A percentile compares a stretch with the other conserved stretches of the same genome.
These are phyloP conservation scores for Dipodomys merriami DNA, from an alignment of 2,113 vertebrate species.

Conservation along the genomic window DNA sequence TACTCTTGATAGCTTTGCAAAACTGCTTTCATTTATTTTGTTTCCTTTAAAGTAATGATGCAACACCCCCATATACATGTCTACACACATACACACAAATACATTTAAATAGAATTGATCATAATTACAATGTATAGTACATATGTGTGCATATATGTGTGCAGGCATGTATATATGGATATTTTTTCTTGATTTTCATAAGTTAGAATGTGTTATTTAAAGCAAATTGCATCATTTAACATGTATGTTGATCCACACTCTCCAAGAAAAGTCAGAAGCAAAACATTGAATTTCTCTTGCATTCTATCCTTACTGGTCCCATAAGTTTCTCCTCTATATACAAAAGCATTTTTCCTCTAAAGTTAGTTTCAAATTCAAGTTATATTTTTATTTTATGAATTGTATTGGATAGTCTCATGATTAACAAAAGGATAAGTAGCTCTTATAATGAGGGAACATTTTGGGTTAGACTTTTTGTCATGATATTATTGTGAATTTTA, in stretches of 20 bases:
- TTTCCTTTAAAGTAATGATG: conserved; percentile 3
- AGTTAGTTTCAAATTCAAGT: conserved; percentile 19
- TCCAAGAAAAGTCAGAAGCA: too few relatives aligned
- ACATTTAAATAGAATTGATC: too few relatives aligned
- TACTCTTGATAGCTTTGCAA: conserved; percentile 23
- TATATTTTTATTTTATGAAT: conserved; percentile 24
- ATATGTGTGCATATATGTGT: too few relatives aligned
- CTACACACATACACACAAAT: too few relatives aligned
- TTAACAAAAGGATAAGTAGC: background rate
- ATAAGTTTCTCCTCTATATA: conserved; percentile 2
- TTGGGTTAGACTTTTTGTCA: background rate
- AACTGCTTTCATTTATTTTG: background rate
- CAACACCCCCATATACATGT: too few relatives aligned
- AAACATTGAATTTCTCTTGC: conserved; percentile 9
- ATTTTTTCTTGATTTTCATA: too few relatives aligned
- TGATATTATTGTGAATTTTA: conserved; percentile 27
- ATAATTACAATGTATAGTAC: too few relatives aligned
- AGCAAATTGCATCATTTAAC: too few relatives aligned
- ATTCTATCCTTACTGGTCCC: background rate
- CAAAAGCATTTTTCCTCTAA: background rate
- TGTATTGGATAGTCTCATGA: background rate
- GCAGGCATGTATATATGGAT: too few relatives aligned
- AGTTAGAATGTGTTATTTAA: too few relatives aligned
- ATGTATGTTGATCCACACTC: too few relatives aligned
- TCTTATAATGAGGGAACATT: background rate